A percentile compares a stretch with the other conserved stretches of the same genome.
phyloP scores from a whole-genome alignment of 2,797 vertebrate genomes.

The Tachyglossus aculeatus region DNA sequence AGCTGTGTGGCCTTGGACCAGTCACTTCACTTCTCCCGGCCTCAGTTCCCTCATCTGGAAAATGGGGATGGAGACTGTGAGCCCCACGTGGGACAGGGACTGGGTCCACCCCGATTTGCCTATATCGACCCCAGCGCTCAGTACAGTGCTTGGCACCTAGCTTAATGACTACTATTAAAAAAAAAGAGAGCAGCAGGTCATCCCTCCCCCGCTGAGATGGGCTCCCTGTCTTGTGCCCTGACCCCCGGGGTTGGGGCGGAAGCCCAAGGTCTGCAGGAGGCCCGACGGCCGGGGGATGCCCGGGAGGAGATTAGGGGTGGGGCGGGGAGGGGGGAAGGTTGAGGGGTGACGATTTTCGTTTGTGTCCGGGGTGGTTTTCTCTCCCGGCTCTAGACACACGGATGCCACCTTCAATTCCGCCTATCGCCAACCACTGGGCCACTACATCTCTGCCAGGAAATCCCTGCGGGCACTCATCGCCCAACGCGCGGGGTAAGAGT shows the following conservation, averaged over 20 bases:
- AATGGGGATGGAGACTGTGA: too few species aligned
- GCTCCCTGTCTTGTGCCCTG: too few species aligned
- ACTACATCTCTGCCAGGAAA: conserved; percentile 91
- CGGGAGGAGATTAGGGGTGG: background rate
- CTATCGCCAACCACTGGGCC: conserved; percentile 92
- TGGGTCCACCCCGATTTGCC: too few species aligned
- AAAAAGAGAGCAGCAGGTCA: too few species aligned
- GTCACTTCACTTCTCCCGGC: too few species aligned
- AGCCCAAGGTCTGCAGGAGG: background rate
- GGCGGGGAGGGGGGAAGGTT: background rate
- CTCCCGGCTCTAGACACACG: conserved; percentile 85
- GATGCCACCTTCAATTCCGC: conserved; percentile 95
- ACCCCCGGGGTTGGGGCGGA: background rate
- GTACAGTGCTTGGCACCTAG: too few species aligned
- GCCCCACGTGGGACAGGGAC: too few species aligned
- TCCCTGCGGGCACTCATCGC: conserved; percentile 93
- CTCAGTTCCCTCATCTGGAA: too few species aligned
- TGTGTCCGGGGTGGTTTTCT: conserved; percentile 42
- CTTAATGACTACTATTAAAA: too few species aligned
- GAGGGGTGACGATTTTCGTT: background rate
- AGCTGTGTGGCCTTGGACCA: too few species aligned
- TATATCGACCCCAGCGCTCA: too few species aligned
- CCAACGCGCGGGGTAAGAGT: conserved; percentile 92
- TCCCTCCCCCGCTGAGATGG: too few species aligned
- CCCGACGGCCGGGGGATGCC: background rate